These are phyloP conservation scores for Aporrectodea caliginosa DNA, from an alignment of 1,140 invertebrate genomes.

Conservation along the genomic window DNA sequence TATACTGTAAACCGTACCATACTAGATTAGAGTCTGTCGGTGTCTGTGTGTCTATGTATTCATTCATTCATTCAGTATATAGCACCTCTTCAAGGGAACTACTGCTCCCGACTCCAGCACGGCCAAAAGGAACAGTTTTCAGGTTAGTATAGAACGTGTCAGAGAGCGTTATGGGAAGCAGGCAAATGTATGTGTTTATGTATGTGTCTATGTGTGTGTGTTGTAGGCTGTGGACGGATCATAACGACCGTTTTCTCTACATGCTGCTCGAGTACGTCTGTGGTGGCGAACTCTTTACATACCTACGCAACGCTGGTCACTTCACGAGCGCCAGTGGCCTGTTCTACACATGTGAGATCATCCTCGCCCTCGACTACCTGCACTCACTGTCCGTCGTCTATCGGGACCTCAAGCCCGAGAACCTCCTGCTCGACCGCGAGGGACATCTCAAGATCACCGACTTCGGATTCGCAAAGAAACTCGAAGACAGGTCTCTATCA, in stretches of 20 bases:
- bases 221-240: constrained; percentile 78
- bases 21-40: no score
- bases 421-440: constrained; percentile 89
- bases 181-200: no score
- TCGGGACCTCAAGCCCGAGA: constrained; percentile 98
- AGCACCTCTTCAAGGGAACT: no score
- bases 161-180: no score
- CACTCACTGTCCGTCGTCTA: constrained; percentile 61
- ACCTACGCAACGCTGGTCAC: constrained; percentile 79
- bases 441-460: constrained; percentile 98
- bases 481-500: constrained; percentile 94
- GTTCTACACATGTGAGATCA: constrained; percentile 92
- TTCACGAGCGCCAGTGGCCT: constrained; percentile 58
- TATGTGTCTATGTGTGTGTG: no score
- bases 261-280: constrained; percentile 98
- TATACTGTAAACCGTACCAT: no score
- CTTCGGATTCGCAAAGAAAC: constrained; percentile 96
- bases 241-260: constrained; percentile 84
- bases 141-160: no score
- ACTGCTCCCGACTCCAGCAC: no score
- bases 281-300: constrained; percentile 98
- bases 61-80: no score
- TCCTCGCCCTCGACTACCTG: constrained; percentile 87
- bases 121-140: no score
- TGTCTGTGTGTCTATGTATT: no score